A percentile compares a stretch with the other conserved stretches of the same genome.
These are phyloP conservation scores for Mythimna albipuncta DNA, from an alignment of 2,888 invertebrate species.

Conservation along the genomic window DNA sequence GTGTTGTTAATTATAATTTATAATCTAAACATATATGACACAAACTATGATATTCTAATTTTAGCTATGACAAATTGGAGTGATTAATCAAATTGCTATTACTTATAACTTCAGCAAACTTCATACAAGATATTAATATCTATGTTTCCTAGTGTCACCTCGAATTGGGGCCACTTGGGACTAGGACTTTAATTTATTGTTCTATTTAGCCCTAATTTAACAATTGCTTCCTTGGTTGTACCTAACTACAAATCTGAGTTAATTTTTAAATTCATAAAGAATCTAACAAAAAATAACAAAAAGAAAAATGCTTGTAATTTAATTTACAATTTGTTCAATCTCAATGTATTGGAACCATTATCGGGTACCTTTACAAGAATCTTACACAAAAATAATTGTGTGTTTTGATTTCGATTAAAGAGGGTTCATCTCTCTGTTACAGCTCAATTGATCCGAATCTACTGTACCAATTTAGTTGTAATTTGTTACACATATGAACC, in stretches of 20 bases:
- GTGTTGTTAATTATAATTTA: background rate
- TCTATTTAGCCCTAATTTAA: slow-evolving; percentile 49
- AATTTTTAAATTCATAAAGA: background rate
- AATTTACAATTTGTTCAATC: background rate
- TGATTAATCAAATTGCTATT: slow-evolving; percentile 54
- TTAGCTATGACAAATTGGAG: slow-evolving; percentile 26
- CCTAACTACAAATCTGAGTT: background rate
- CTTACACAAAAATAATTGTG: background rate
- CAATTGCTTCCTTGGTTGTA: slow-evolving; percentile 34
- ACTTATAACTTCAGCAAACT: slow-evolving; percentile 44
- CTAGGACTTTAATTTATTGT: slow-evolving; percentile 47
- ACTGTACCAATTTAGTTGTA: too few species aligned
- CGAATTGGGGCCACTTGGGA: slow-evolving; percentile 56
- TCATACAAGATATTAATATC: slow-evolving; percentile 51
- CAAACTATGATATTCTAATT: slow-evolving; percentile 21
- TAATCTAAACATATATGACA: background rate
- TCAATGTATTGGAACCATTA: background rate
- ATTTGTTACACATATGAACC: too few species aligned
- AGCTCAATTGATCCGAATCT: too few species aligned
- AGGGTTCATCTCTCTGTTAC: too few species aligned
- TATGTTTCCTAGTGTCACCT: slow-evolving; percentile 55
- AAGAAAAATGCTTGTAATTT: background rate
- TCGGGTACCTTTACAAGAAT: too few species aligned
- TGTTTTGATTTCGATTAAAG: background rate
- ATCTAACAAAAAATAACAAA: too few species aligned